Base-by-base conservation (phyloP, 2,113 vertebrate genomes). In the Serilophus lunatus region DNA sequence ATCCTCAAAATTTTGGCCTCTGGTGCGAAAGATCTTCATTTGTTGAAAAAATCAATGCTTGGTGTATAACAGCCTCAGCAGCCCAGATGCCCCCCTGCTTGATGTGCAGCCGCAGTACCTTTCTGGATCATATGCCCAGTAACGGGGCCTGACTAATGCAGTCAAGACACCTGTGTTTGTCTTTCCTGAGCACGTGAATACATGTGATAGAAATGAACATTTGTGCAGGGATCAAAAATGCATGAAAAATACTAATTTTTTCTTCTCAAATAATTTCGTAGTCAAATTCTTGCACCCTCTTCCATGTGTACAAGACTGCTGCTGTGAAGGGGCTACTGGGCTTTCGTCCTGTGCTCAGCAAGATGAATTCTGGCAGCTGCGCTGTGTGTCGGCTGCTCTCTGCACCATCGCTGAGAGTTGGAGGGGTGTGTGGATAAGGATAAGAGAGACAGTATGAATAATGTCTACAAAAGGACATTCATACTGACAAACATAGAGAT, bases 61-160 rank as follows among this genome's bases (percentile, higher is more conserved):
- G 69, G 20, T 28, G 9, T 47, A 3, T 9, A n/a, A 51, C 7
- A 83, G 26, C 33, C 72, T 65, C 74, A 78, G 69, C 31, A 70
- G 20, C 28, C 17, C 28, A 65, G 44, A 64, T 26, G 12, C 64
- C 19, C 60, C 28, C 33, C 4, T 80, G 68, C 57, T 13, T 60
- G 12, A 44, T 13, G 40, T 44, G 61, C 23, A 70, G 61, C 68
- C 54, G 26, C 7, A 38, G 4, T 31, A 44, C 5, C 4, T 50
- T 49, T 71, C 69, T 70, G 61, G 45, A 20, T 75, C 53, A 31
- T 13, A 8, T 50, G 28, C 14, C 47, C 33, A 15, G 33, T 22
- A n/a, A 40, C 2, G 22, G 3, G 15, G 18, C 29, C 29, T 56
- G 22, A 47, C 18, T 0, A 0, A 47, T 31, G 26, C 61, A 63